Evolutionary conservation across 2,888 invertebrate species (phyloP).

Genomic region (Linyphia triangularis): DNA sequence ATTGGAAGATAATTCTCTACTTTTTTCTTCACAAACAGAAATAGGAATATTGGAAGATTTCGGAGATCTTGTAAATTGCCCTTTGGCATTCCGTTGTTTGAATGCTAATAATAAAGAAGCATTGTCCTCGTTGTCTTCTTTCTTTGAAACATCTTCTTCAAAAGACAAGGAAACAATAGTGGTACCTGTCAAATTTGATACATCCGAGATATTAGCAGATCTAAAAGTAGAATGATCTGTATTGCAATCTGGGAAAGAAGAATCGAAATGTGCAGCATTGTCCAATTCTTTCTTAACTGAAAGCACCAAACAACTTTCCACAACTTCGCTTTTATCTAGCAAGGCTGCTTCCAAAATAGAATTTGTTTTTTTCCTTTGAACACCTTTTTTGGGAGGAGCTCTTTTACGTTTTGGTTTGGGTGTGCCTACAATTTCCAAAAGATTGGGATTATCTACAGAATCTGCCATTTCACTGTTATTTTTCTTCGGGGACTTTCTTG

Average conservation of each 20-base stretch:
- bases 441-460: neutral
- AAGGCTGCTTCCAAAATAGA: too few relatives aligned
- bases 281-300: neutral
- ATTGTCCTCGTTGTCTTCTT: neutral
- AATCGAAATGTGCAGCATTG: neutral
- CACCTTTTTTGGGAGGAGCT: neutral
- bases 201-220: neutral
- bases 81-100: neutral
- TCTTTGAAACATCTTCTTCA: slow-evolving; percentile 24
- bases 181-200: too few relatives aligned
- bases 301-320: neutral
- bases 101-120: neutral
- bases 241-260: too few relatives aligned
- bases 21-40: neutral
- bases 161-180: neutral
- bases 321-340: neutral
- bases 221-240: neutral
- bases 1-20: neutral
- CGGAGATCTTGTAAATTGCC: neutral
- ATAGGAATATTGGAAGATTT: neutral
- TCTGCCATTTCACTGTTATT: neutral
- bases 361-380: neutral
- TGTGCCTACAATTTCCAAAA: neutral
- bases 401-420: neutral
- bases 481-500: neutral